Conservation (phyloP, 2,113 vertebrate genomes). For the Corydoras sp. region DNA sequence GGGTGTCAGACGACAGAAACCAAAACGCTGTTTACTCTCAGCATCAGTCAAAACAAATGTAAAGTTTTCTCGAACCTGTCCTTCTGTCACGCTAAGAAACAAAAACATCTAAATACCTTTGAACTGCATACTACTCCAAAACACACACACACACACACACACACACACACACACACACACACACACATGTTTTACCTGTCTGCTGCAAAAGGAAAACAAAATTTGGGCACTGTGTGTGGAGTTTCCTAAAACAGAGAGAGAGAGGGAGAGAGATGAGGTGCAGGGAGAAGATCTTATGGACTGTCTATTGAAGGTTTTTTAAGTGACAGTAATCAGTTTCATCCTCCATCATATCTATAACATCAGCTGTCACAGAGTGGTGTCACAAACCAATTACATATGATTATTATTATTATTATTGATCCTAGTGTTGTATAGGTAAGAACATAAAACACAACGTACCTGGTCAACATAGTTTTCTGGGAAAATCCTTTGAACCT, state of each 20-base stretch:
- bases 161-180: too few relatives aligned
- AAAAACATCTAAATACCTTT: background rate
- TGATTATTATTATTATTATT: too few relatives aligned
- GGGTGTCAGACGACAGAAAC: constrained; percentile 94
- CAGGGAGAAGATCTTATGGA: constrained; percentile 3
- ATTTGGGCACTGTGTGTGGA: constrained; percentile 90
- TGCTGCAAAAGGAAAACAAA: constrained; percentile 95
- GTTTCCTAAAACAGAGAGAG: constrained; percentile 78
- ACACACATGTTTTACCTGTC: constrained; percentile 74
- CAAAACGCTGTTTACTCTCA: constrained; percentile 97
- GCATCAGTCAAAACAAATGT: constrained; percentile 98
- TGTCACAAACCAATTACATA: too few relatives aligned
- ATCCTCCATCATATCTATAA: too few relatives aligned
- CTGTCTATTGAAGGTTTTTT: background rate
- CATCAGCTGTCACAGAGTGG: too few relatives aligned
- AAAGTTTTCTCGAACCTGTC: constrained; percentile 93
- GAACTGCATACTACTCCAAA: background rate
- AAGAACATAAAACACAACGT: constrained; percentile 5
- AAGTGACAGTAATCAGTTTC: too few relatives aligned
- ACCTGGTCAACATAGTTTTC: constrained; percentile 39
- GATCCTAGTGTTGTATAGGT: too few relatives aligned
- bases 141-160: too few relatives aligned
- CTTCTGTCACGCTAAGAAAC: constrained; percentile 73
- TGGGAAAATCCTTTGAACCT: constrained; percentile 33
- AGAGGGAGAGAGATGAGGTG: background rate